phyloP scores from a whole-genome alignment of 2,797 vertebrate species.

The Sebastes taczanowskii region DNA sequence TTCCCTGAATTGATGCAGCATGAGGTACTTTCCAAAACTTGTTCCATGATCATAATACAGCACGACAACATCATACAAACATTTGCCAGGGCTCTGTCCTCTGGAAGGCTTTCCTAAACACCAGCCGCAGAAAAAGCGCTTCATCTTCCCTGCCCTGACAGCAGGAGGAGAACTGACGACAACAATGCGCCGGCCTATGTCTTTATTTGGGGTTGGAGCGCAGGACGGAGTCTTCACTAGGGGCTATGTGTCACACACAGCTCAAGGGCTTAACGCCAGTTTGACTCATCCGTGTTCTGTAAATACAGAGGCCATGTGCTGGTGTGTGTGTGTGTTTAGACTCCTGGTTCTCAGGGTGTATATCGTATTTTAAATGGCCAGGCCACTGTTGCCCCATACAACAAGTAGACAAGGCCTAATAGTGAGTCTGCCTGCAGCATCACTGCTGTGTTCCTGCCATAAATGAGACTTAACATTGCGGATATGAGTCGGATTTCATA shows the following conservation, averaged over 20 bases:
- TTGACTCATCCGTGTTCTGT: slow-evolving; percentile 73
- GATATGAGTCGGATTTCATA: not conserved
- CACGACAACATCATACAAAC: slow-evolving; percentile 76
- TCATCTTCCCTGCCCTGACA: slow-evolving; percentile 71
- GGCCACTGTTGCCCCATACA: slow-evolving; percentile 21
- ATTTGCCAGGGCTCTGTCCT: slow-evolving; percentile 72
- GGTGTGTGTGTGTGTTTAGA: slow-evolving; percentile 32
- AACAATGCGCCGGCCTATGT: slow-evolving; percentile 74
- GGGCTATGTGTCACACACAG: slow-evolving; percentile 61
- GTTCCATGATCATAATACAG: slow-evolving; percentile 65
- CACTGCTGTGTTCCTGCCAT: not conserved
- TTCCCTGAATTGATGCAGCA: slow-evolving; percentile 25
- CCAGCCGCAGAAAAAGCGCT: slow-evolving; percentile 54
- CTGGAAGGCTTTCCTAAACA: slow-evolving; percentile 82
- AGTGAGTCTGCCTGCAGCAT: not conserved
- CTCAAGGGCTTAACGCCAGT: slow-evolving; percentile 61
- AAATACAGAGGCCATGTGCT: slow-evolving; percentile 68
- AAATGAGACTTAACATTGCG: not conserved
- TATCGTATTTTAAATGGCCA: slow-evolving; percentile 43
- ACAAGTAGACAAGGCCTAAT: slow-evolving; percentile 11
- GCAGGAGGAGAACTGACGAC: slow-evolving; percentile 69
- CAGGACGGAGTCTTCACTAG: slow-evolving; percentile 52
- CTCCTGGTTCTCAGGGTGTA: slow-evolving; percentile 13
- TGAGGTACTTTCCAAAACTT: slow-evolving; percentile 61
- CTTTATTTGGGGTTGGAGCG: slow-evolving; percentile 83